Conservation (phyloP, 2,113 vertebrate species). For the Callopanchax toddi region DNA sequence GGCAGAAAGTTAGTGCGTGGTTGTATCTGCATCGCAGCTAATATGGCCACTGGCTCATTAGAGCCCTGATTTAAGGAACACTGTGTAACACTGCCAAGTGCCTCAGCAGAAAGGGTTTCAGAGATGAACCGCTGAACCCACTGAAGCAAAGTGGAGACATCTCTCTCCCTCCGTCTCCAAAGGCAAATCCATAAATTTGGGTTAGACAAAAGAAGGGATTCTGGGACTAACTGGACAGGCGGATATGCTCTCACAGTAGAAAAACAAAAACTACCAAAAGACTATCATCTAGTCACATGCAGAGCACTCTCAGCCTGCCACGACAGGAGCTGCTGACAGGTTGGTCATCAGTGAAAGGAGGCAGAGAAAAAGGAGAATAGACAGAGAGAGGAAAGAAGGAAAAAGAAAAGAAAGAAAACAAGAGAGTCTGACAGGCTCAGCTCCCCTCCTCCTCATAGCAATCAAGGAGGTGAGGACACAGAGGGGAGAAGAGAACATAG, state of each 20-base stretch:
- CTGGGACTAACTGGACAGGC: conserved; percentile 30
- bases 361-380: conserved; percentile 30
- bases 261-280: neutral
- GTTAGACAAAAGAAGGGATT: conserved; percentile 37
- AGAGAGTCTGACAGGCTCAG: conserved; percentile 48
- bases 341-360: conserved; percentile 62
- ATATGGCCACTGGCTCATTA: conserved; percentile 73
- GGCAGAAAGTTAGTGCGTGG: conserved; percentile 52
- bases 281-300: conserved; percentile 43
- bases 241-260: conserved; percentile 56
- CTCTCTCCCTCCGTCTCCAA: conserved; percentile 27
- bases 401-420: conserved; percentile 29
- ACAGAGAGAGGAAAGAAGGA: conserved; percentile 22
- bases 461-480: conserved; percentile 66
- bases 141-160: conserved; percentile 39
- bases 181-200: conserved; percentile 57
- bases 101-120: conserved; percentile 39
- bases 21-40: conserved; percentile 60
- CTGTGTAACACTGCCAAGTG: conserved; percentile 37
- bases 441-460: conserved; percentile 48
- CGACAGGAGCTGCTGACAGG: conserved; percentile 68
- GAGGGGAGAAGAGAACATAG: conserved; percentile 40
- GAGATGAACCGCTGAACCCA: conserved; percentile 37
- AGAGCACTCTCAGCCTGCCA: conserved; percentile 49
- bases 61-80: conserved; percentile 62